Evolutionary conservation across 2,113 vertebrate genomes (phyloP), one percentile per base, ranked within the genome.

Genomic region (Heloderma charlesbogerti): DNA sequence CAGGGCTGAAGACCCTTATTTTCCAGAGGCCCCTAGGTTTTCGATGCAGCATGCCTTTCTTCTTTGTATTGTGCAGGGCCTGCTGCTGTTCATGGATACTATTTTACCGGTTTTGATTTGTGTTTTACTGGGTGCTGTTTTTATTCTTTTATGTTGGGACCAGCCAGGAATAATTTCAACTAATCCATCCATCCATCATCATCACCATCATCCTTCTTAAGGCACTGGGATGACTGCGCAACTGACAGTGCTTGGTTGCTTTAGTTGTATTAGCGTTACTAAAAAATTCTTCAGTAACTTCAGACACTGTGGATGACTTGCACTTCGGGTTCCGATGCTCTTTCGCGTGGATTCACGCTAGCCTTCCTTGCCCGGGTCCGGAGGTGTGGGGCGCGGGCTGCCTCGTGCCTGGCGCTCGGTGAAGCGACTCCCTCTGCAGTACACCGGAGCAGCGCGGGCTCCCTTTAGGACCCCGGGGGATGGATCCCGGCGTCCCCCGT

Each of bases 391-490:
- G 25, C 20, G 9, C 5, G 37, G 74, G 25, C 5, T 25, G 57
- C 40, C 40, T 34, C 86, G 7, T 45, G 16, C 37, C 31, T 9
- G 4, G 74, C 71, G 4, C 9, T 15, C 43, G 18, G 31, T 29
- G 10, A 25, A 29, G 40, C 29, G 7, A 0, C 16, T 66, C 54
- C 60, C 31, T 48, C 77, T 51, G 79, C 79, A 82, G 51, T 40
- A 29, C 13, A 8, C 12, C 18, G 2, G 2, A 15, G 63, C 45
- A 31, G 75, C 40, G 31, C 4, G 3, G 51, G 67, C 48, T 51
- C 57, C 8, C 89, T 90, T 54, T 90, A 90, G 89, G 89, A 90
- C 89, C 89, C 15, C 43, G 82, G 22, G 43, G 71, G 81, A 89
- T 66, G 20, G 40, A 9, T 15, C 79, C 2, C 6, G 12, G 25